These are phyloP conservation scores for Syngnathus typhle DNA, from an alignment of 2,113 vertebrate genomes.

Conservation along the genomic window DNA sequence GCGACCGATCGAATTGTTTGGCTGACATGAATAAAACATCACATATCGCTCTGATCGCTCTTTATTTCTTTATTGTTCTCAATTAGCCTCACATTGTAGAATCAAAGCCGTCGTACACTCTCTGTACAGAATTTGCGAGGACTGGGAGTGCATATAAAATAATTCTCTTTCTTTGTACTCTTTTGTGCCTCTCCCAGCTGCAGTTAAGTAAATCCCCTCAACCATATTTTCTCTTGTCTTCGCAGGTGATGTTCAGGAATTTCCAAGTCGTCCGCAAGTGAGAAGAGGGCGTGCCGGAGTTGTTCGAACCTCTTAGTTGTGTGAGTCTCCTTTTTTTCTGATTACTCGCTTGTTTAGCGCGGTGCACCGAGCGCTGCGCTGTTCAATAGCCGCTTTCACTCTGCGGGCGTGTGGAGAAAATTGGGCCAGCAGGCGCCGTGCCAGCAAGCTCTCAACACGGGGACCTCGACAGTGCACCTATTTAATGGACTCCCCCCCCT, in stretches of 20 bases:
- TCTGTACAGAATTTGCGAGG: background rate
- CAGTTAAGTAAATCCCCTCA: background rate
- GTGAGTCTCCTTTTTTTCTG: constrained; percentile 1
- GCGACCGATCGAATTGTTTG: constrained; percentile 52
- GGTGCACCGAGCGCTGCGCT: constrained; percentile 16
- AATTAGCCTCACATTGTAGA: constrained; percentile 64
- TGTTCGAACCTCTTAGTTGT: constrained; percentile 3
- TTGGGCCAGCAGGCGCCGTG: constrained; percentile 48
- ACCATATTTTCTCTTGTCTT: constrained; percentile 40
- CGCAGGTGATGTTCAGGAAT: constrained; percentile 8
- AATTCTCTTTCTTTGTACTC: too few species aligned
- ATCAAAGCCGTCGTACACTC: constrained; percentile 43
- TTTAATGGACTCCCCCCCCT: constrained; percentile 56
- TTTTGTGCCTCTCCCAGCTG: background rate
- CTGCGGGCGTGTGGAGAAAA: constrained; percentile 34
- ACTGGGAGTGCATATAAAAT: too few species aligned
- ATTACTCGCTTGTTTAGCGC: background rate
- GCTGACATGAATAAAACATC: constrained; percentile 65
- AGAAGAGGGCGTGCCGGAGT: constrained; percentile 13
- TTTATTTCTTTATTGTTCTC: constrained; percentile 62
- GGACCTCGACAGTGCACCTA: constrained; percentile 49
- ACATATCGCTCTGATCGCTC: constrained; percentile 29
- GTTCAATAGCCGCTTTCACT: constrained; percentile 64
- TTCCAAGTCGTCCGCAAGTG: constrained; percentile 3
- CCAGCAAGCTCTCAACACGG: constrained; percentile 57